Evolutionary conservation across 2,888 invertebrate genomes (phyloP).

Genomic region (Shargacucullia verbasci): DNA sequence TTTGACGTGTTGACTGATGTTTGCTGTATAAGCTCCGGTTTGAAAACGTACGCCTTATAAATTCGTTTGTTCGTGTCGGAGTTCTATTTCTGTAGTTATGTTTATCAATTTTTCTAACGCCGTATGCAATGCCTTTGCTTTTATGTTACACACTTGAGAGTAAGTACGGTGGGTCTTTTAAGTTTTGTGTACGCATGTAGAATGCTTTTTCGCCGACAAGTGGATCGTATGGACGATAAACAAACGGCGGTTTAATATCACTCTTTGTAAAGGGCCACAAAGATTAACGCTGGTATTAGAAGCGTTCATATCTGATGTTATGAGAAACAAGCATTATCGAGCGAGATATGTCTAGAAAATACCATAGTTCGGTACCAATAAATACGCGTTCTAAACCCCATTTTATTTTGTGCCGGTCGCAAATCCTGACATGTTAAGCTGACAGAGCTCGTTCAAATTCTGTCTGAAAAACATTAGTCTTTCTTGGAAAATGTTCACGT

Average conservation of each 20-base stretch:
- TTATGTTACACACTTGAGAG: slow-evolving; percentile 54
- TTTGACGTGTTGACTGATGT: slow-evolving; percentile 64
- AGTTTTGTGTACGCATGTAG: slow-evolving; percentile 38
- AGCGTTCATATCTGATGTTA: slow-evolving; percentile 6
- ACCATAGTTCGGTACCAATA: background rate
- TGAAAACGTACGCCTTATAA: slow-evolving; percentile 51
- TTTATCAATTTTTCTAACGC: slow-evolving; percentile 62
- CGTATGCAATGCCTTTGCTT: slow-evolving; percentile 53
- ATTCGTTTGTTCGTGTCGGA: slow-evolving; percentile 43
- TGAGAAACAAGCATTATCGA: slow-evolving; percentile 8
- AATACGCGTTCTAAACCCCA: background rate
- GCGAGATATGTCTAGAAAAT: background rate
- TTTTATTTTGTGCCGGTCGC: background rate
- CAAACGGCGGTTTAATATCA: slow-evolving; percentile 41
- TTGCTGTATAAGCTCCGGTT: slow-evolving; percentile 46
- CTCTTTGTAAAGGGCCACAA: slow-evolving; percentile 10
- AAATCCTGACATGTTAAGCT: slow-evolving; percentile 7
- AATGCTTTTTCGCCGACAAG: slow-evolving; percentile 39
- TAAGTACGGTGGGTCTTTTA: slow-evolving; percentile 46
- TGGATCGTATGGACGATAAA: slow-evolving; percentile 48
- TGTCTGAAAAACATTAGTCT: slow-evolving; percentile 5
- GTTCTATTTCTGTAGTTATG: slow-evolving; percentile 58
- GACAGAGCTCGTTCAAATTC: slow-evolving; percentile 3
- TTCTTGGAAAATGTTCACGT: slow-evolving; percentile 17
- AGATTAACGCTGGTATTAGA: slow-evolving; percentile 11